phyloP scores from a whole-genome alignment of 2,888 invertebrate species.

The Mimas tiliae region DNA sequence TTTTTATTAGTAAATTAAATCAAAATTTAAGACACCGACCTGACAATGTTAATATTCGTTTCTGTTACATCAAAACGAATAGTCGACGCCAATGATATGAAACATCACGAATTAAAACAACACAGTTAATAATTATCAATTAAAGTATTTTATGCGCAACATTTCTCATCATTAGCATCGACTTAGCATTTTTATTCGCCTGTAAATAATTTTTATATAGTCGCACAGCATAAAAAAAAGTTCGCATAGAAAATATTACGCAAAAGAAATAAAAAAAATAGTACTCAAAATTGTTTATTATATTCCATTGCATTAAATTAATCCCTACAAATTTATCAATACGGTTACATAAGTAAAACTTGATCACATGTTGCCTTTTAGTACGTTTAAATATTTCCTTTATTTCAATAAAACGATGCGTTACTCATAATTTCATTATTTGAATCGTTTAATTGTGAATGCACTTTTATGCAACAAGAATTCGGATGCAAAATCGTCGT shows the following conservation, averaged over 20 bases:
- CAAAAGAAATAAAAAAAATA: conserved; percentile 13
- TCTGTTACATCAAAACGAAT: not conserved
- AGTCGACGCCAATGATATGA: not conserved
- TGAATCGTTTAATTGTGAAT: not conserved
- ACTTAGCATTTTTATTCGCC: not conserved
- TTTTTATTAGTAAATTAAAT: no score
- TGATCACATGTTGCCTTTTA: not conserved
- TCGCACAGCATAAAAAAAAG: not conserved
- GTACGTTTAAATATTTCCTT: not conserved
- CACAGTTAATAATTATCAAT: not conserved
- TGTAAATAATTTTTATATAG: not conserved
- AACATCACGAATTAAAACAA: not conserved
- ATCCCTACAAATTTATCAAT: not conserved
- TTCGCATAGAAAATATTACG: not conserved
- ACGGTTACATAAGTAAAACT: not conserved
- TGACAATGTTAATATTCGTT: no score
- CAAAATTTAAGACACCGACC: no score
- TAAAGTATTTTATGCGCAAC: not conserved
- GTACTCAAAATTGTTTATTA: conserved; percentile 1
- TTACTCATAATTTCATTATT: not conserved
- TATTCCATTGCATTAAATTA: conserved; percentile 10
- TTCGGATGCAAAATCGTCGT: conserved; percentile 6
- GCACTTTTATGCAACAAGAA: not conserved
- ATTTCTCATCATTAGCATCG: not conserved
- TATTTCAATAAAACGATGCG: not conserved